Evolutionary conservation across 2,888 invertebrate genomes (phyloP).

Genomic region (Entomobrya proxima): DNA sequence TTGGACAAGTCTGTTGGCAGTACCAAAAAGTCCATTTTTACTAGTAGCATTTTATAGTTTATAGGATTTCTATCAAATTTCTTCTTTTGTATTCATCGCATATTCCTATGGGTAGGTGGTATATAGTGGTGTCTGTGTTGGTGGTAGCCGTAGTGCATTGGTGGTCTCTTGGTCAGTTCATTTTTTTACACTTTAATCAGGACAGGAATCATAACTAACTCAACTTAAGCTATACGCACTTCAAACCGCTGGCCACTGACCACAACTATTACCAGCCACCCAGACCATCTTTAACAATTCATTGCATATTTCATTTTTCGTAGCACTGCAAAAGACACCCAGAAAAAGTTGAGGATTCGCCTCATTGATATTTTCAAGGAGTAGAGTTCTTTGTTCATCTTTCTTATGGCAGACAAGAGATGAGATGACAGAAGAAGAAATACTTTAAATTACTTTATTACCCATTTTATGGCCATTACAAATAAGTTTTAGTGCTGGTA

Average conservation of each 20-base stretch:
- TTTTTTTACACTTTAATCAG: conserved; percentile 29
- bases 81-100: neutral
- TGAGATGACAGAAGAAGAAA: conserved; percentile 33
- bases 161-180: conserved; percentile 26
- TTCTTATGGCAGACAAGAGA: neutral
- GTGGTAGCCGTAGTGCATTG: neutral
- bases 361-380: conserved; percentile 43
- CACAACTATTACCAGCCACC: neutral
- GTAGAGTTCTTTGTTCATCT: neutral
- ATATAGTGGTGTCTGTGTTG: neutral
- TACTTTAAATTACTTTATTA: conserved; percentile 50
- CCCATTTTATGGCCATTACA: conserved; percentile 34
- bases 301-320: neutral
- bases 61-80: neutral
- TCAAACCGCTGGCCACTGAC: neutral
- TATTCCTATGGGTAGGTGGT: neutral
- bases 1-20: conserved; percentile 37
- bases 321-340: neutral
- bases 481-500: conserved; percentile 25
- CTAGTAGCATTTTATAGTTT: neutral
- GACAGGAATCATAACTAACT: conserved; percentile 16
- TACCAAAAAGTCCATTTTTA: no score
- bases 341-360: neutral
- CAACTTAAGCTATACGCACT: neutral
- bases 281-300: neutral